Conservation (phyloP, 2,797 vertebrate genomes). For the Crocodylus rhombifer region DNA sequence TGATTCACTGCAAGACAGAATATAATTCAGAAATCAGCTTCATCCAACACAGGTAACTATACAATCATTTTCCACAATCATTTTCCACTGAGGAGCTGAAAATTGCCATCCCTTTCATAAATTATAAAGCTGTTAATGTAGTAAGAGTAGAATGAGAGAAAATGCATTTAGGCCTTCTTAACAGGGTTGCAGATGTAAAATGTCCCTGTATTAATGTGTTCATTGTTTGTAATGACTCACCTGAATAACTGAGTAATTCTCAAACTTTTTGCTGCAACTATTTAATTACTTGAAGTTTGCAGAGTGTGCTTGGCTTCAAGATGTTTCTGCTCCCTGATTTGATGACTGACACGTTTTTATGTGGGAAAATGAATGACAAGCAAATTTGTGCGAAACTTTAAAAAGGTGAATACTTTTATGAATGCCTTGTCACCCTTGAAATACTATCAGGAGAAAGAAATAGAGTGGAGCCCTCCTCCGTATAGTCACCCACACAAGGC, state of each 20-base stretch:
- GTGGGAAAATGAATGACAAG: background rate
- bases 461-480: background rate
- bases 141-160: background rate
- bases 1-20: background rate
- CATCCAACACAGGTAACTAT: background rate
- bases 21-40: background rate
- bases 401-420: background rate
- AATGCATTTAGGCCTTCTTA: background rate
- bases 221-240: slow-evolving; percentile 19
- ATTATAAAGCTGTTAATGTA: background rate
- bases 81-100: background rate
- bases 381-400: background rate
- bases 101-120: background rate
- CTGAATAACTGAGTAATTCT: background rate
- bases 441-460: slow-evolving; percentile 1
- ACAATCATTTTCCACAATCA: background rate
- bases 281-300: background rate
- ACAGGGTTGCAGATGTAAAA: background rate
- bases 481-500: background rate
- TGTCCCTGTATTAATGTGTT: background rate
- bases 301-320: background rate
- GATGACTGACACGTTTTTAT: slow-evolving; percentile 9
- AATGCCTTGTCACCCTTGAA: background rate
- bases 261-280: background rate
- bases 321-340: slow-evolving; percentile 6